Evolutionary conservation across 2,113 vertebrate species (phyloP).

Genomic region (Limnothrissa miodon): DNA sequence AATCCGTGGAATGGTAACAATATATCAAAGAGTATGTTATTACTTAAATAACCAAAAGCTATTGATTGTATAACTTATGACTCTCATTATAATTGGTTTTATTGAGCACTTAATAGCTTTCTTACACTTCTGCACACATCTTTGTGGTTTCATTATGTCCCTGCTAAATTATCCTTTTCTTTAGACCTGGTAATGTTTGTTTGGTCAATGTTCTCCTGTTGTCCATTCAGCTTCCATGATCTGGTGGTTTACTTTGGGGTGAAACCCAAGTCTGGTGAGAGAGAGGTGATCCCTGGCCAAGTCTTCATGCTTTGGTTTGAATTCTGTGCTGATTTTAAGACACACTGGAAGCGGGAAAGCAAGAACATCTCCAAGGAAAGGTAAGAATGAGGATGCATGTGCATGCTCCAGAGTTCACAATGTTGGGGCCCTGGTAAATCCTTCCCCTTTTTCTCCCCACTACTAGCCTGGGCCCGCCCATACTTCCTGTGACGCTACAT

Average conservation of each 20-base stretch:
- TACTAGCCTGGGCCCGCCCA: too few relatives aligned
- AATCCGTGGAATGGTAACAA: neutral
- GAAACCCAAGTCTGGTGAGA: constrained; percentile 84
- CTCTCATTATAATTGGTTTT: too few relatives aligned
- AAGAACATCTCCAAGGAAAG: constrained; percentile 89
- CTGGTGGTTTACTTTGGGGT: constrained; percentile 85
- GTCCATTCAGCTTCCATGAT: constrained; percentile 80
- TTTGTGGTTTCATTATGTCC: neutral
- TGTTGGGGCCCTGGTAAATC: too few relatives aligned
- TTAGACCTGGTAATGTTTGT: neutral
- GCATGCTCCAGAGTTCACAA: too few relatives aligned
- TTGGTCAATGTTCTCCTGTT: constrained; percentile 45
- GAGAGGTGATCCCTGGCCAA: constrained; percentile 78
- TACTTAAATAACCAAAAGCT: neutral
- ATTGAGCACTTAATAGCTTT: too few relatives aligned
- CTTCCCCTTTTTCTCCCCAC: too few relatives aligned
- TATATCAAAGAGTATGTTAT: neutral
- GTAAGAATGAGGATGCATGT: constrained; percentile 65
- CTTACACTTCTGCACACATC: too few relatives aligned
- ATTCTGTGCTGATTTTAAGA: constrained; percentile 94
- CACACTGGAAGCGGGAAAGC: constrained; percentile 91
- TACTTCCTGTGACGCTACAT: too few relatives aligned
- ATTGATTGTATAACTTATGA: neutral
- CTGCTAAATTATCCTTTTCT: neutral
- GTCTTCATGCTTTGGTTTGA: constrained; percentile 96